phyloP scores from a whole-genome alignment of 2,888 invertebrate species.

The Zeuzera pyrina region DNA sequence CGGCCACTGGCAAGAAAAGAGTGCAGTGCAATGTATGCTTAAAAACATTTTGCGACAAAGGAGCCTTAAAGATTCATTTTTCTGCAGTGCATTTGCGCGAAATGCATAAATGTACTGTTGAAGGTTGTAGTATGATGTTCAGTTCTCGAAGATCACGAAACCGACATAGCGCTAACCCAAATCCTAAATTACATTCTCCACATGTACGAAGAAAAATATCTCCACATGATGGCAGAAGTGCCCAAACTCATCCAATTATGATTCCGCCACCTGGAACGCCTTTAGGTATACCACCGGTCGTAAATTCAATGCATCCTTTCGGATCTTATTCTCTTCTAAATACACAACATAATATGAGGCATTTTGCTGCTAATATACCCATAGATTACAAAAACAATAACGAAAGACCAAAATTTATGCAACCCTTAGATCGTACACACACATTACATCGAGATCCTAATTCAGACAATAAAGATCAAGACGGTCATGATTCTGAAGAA shows the following conservation, averaged over 20 bases:
- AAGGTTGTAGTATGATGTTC: constrained; percentile 99
- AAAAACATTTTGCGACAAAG: constrained; percentile 99
- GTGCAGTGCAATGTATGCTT: constrained; percentile 98
- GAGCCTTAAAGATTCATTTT: constrained; percentile 98
- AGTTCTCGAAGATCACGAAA: constrained; percentile 96
- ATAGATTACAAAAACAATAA: constrained; percentile 66
- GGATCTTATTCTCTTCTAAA: constrained; percentile 85
- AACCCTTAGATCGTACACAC: constrained; percentile 43
- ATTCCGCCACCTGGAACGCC: constrained; percentile 80
- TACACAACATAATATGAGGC: constrained; percentile 77
- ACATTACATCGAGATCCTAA: constrained; percentile 50
- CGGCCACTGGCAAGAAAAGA: constrained; percentile 94
- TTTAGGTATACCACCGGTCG: constrained; percentile 75
- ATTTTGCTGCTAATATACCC: constrained; percentile 60
- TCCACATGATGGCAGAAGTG: constrained; percentile 92
- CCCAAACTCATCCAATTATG: constrained; percentile 87
- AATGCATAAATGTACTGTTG: constrained; percentile 99
- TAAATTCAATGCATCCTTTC: constrained; percentile 83
- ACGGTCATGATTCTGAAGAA: constrained; percentile 79
- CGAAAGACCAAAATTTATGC: constrained; percentile 41
- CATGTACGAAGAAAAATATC: constrained; percentile 94
- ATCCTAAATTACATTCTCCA: constrained; percentile 97
- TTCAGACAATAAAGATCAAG: constrained; percentile 69
- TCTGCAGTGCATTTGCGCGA: constrained; percentile 98
- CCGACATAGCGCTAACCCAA: constrained; percentile 97